phyloP scores from a whole-genome alignment of 35 echinoderm and acorn worm species.

The Acanthaster planci region DNA sequence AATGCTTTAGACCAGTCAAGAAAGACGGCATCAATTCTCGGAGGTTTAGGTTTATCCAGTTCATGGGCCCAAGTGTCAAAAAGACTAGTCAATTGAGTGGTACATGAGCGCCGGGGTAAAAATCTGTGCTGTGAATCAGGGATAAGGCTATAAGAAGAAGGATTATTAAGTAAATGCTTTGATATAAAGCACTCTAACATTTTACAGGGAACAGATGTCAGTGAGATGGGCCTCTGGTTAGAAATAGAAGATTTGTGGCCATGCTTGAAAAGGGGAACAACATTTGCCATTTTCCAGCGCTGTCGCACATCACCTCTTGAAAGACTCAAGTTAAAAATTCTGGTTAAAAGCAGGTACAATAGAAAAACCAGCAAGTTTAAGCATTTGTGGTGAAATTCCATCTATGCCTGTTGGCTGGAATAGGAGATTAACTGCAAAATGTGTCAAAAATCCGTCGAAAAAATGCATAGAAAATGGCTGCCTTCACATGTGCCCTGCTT shows the following conservation, averaged over 20 bases:
- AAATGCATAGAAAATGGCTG: too few species aligned
- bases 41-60: neutral
- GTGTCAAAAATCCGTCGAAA: too few species aligned
- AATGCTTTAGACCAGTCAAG: too few species aligned
- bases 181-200: too few species aligned
- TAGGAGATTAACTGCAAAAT: too few species aligned
- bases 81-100: neutral
- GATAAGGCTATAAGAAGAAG: neutral
- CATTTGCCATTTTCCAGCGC: neutral
- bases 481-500: too few species aligned
- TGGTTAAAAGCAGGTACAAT: too few species aligned
- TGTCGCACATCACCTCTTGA: neutral
- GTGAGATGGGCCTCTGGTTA: neutral
- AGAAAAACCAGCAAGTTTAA: neutral
- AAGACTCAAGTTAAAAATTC: neutral
- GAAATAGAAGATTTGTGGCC: neutral
- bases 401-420: too few species aligned
- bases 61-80: neutral
- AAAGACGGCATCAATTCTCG: too few species aligned
- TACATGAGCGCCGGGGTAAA: too few species aligned
- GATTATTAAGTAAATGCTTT: neutral
- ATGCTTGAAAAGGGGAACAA: neutral
- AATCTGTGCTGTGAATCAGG: neutral
- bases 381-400: neutral
- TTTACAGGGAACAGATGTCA: neutral